phyloP scores from a whole-genome alignment of 2,888 invertebrate species.

The Acanthosoma haemorrhoidale region DNA sequence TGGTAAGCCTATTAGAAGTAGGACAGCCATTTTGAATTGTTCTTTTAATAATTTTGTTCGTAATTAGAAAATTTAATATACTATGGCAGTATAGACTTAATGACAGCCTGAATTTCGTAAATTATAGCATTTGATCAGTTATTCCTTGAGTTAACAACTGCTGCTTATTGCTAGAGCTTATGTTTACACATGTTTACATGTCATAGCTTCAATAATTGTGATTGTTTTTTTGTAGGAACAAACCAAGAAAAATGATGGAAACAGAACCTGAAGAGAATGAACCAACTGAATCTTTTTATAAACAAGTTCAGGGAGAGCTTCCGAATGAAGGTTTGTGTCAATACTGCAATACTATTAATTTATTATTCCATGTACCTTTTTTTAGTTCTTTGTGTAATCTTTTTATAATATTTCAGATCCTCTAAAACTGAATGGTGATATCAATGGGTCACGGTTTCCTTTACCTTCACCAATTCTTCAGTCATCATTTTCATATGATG shows the following conservation, averaged over 20 bases:
- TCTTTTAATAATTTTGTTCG: slow-evolving; percentile 31
- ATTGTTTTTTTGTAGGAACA: background rate
- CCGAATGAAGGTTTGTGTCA: slow-evolving; percentile 12
- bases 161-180: background rate
- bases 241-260: slow-evolving; percentile 22
- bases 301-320: slow-evolving; percentile 13
- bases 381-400: background rate
- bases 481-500: slow-evolving; percentile 25
- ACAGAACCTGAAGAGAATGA: slow-evolving; percentile 25
- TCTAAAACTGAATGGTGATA: slow-evolving; percentile 47
- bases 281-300: slow-evolving; percentile 12
- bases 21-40: slow-evolving; percentile 39
- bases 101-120: background rate
- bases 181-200: slow-evolving; percentile 4
- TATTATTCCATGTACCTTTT: background rate
- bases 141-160: background rate
- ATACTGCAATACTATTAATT: background rate
- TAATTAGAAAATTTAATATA: slow-evolving; percentile 23
- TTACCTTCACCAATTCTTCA: slow-evolving; percentile 5
- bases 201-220: background rate
- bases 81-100: background rate
- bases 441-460: slow-evolving; percentile 47
- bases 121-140: background rate
- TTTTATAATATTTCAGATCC: slow-evolving; percentile 44
- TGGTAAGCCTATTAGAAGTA: slow-evolving; percentile 36